Evolutionary conservation across 2,113 vertebrate genomes (phyloP).

Genomic region (Morone chrysops): DNA sequence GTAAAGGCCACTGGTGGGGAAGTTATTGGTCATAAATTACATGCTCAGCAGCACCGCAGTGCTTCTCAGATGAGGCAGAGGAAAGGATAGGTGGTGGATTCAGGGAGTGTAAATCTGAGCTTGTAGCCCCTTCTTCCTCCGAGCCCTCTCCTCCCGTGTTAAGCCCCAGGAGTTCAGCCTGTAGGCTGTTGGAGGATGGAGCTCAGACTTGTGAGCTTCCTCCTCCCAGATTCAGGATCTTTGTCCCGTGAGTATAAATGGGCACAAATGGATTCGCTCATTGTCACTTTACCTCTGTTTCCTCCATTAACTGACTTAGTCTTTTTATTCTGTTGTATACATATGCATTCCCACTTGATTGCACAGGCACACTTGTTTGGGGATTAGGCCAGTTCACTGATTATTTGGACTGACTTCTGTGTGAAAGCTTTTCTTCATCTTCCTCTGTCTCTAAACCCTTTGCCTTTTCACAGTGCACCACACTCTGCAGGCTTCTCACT

Average conservation of each 20-base stretch:
- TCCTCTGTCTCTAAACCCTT: conserved; percentile 18
- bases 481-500: conserved; percentile 27
- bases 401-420: conserved; percentile 50
- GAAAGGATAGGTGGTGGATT: conserved; percentile 28
- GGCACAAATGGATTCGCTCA: conserved; percentile 16
- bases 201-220: conserved; percentile 46
- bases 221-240: conserved; percentile 28
- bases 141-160: conserved; percentile 49
- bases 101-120: conserved; percentile 39
- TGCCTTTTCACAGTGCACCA: neutral
- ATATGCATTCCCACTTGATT: conserved; percentile 48
- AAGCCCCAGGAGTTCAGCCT: conserved; percentile 36
- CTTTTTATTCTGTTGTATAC: conserved; percentile 17
- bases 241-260: conserved; percentile 28
- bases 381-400: conserved; percentile 61
- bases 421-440: conserved; percentile 42
- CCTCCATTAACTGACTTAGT: neutral
- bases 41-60: conserved; percentile 20
- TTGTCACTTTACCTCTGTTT: conserved; percentile 28
- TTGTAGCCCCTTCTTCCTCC: conserved; percentile 56
- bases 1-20: conserved; percentile 27
- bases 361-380: conserved; percentile 43
- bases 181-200: conserved; percentile 50
- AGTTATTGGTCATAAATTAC: conserved; percentile 39
- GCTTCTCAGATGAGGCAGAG: conserved; percentile 14